Base-by-base conservation (phyloP, 1,140 invertebrate species). In the Drosophila paulistorum region DNA sequence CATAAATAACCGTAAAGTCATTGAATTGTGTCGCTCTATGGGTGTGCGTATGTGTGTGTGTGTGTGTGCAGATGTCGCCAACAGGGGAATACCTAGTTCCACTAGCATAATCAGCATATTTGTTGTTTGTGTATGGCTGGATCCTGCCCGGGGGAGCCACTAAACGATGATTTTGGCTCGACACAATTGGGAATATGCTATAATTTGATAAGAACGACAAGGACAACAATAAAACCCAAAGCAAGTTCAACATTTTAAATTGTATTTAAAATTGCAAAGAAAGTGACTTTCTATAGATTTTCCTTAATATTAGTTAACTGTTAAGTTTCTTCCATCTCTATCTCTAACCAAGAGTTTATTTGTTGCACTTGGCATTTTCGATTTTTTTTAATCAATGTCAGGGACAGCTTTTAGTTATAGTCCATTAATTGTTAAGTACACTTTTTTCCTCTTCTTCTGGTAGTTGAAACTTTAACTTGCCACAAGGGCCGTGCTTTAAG, bases 1-100 rank as follows among this genome's bases (percentile, higher is more conserved):
- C 67, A 74, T 68, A 80, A 74, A 77, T 67, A 84, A 71, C 62
- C 60, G 65, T 68, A 72, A 80, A 74, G 69, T 73, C 80, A 79
- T 67, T 79, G 61, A 69, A 67, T 68, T 78, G 45, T 51, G 45
- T 77, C 60, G 64, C 59, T 35, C 30, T 54, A 3, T 10, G 60
- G 37, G 33, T 55, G 39, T 33, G 42, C 20, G 45, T 51, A 20
- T 51, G 45, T 51, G 9, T 48, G 14, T 48, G 45, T 51, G 45
- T 51, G 17, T 23, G 17, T 51, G 45, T 51, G 17, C 74, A 76
- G 73, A 68, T 76, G 74, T 67, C 74, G 67, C 68, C 74, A 35
- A 7, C 73, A 37, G 35, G 54, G 71, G 26, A 51, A 66, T 54
- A 73, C n/a, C 45, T 51, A 51, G 45, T 51, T 51, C 45, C 55